A percentile compares a stretch with the other conserved stretches of the same genome.
phyloP scores from a whole-genome alignment of 2,113 vertebrate species.

The Syrmaticus mikado region DNA sequence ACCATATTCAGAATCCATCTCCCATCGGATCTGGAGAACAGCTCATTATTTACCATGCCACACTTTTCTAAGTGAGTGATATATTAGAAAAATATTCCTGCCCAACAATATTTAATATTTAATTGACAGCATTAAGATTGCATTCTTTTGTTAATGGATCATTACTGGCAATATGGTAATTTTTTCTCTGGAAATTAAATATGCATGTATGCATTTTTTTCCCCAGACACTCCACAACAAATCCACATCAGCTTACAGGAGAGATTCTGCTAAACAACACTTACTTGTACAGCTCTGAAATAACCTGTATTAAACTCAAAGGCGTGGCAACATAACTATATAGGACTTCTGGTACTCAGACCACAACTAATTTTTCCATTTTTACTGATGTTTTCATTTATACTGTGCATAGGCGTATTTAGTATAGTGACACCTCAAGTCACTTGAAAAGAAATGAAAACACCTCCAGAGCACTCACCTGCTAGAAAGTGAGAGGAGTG shows the following conservation, averaged over 20 bases:
- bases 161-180: background rate
- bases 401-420: background rate
- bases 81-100: background rate
- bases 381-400: background rate
- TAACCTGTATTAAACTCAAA: background rate
- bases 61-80: background rate
- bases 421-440: background rate
- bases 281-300: background rate
- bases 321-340: background rate
- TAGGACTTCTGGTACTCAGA: background rate
- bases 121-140: background rate
- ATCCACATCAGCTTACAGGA: background rate
- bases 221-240: background rate
- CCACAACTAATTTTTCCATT: background rate
- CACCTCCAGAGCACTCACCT: background rate
- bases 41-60: background rate
- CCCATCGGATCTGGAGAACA: background rate
- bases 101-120: background rate
- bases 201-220: background rate
- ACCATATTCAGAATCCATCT: background rate
- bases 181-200: constrained; percentile 18
- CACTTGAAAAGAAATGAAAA: background rate
- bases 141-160: background rate
- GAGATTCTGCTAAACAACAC: background rate
- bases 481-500: background rate